Conservation (phyloP, 2,888 invertebrate genomes). For the Emmelina monodactyla region DNA sequence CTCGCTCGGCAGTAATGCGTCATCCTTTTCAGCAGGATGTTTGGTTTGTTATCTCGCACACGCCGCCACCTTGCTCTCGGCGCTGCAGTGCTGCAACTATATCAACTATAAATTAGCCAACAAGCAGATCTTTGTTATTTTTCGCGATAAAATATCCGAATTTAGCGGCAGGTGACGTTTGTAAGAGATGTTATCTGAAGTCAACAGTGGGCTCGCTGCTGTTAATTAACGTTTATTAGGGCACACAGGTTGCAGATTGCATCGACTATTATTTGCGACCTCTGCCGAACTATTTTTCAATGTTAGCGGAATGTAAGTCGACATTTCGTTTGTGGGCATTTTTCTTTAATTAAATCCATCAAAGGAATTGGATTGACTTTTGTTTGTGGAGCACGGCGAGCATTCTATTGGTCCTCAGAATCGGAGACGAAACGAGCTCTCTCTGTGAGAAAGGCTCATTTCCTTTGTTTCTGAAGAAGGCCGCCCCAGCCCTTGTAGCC, state of each 20-base stretch:
- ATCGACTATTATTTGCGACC: conserved; percentile 16
- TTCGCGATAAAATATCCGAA: conserved; percentile 45
- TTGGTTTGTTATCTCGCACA: conserved; percentile 59
- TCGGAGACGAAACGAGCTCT: not conserved
- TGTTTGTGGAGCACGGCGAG: too few species aligned
- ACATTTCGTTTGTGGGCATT: not conserved
- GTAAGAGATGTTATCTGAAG: conserved; percentile 36
- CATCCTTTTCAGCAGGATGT: conserved; percentile 53
- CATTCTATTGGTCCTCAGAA: too few species aligned
- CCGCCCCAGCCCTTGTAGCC: conserved; percentile 22
- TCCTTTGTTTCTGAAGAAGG: conserved; percentile 39
- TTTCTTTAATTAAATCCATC: too few species aligned
- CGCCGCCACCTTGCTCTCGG: conserved; percentile 54
- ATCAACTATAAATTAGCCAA: conserved; percentile 40
- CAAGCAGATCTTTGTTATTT: conserved; percentile 41
- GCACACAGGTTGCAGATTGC: conserved; percentile 22
- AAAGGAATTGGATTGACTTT: not conserved
- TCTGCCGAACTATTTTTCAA: not conserved
- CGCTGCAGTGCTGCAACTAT: conserved; percentile 16
- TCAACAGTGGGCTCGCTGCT: conserved; percentile 27
- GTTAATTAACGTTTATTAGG: conserved; percentile 37
- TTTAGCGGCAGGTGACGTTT: conserved; percentile 49
- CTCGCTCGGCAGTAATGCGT: conserved; percentile 38
- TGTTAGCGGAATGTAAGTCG: not conserved
- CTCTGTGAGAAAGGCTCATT: conserved; percentile 29